Base-by-base conservation (phyloP, 2,113 vertebrate genomes). In the Petroica traversi region DNA sequence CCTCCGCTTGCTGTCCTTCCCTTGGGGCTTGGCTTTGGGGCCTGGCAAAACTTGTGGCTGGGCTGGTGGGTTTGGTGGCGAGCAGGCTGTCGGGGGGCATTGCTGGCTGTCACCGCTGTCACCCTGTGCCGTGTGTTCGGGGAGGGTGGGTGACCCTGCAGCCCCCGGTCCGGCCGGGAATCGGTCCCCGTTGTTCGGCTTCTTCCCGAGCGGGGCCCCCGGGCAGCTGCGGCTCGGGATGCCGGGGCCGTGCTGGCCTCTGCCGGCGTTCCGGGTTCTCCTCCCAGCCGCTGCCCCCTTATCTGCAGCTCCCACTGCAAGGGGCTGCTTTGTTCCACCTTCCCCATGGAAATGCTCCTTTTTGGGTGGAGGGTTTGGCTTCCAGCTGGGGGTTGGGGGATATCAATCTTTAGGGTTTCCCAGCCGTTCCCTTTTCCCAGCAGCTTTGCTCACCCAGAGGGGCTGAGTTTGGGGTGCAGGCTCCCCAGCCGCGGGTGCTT, bases 121-220 rank as follows among this genome's bases (percentile, higher is more conserved):
- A 8, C 29, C 16, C 29, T 1, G 19, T 0, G 8, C 34, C 1
- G 4, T 7, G 77, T 6, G 34, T 20, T 4, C 0, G 20, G 40
- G 64, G 46, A 34, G 11, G 23, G 34, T 0, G 6, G 11, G 12
- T 1, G 0, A n/a, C n/a, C 20, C 45, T 13, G 89, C 19, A 0
- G 0, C 0, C 31, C 25, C 52, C 3, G 4, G 6, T 55, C 8
- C 3, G 43, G 57, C 73, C 6, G 5, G 0, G 19, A 1, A 1
- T 20, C 26, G 2, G 24, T 2, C 24, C 19, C 0, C 1, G 1
- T 5, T 45, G 29, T 29, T 61, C 55, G 2, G 31, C 18, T 28
- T 0, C 5, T 19, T 58, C 61, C 71, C 66, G 1, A 1, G 1
- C 1, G 7, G 45, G 46, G 51, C 5, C 31, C 29, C 13, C 1